phyloP scores from a whole-genome alignment of 1,140 invertebrate species.

The Aphis gossypii region DNA sequence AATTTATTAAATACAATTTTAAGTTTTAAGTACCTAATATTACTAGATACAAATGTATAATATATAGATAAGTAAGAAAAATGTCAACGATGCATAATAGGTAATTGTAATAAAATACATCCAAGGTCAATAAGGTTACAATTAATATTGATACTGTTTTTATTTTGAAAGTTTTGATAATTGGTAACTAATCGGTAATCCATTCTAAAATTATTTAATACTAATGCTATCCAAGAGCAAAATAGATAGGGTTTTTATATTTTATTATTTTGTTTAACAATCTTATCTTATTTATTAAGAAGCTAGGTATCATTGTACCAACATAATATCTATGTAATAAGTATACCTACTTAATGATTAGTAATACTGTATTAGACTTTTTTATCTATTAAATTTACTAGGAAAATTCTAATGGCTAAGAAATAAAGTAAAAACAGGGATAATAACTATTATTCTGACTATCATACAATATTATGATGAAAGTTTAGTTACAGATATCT shows the following conservation, averaged over 20 bases:
- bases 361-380: not conserved
- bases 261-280: slow-evolving; percentile 53
- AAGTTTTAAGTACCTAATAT: not conserved
- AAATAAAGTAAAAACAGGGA: not conserved
- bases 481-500: not conserved
- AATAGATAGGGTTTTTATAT: slow-evolving; percentile 29
- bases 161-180: not conserved
- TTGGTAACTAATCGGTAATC: not conserved
- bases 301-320: not conserved
- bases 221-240: slow-evolving; percentile 23
- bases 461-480: not conserved
- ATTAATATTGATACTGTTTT: slow-evolving; percentile 11
- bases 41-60: not conserved
- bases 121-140: slow-evolving; percentile 47
- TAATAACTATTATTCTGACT: not conserved
- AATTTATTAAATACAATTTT: not conserved
- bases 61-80: slow-evolving; percentile 6
- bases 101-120: slow-evolving; percentile 34
- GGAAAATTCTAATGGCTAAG: not conserved
- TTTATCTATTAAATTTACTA: not conserved
- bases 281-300: slow-evolving; percentile 65
- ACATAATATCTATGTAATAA: not conserved
- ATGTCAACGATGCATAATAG: slow-evolving; percentile 22
- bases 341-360: not conserved
- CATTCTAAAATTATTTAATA: slow-evolving; percentile 19